Conservation (phyloP, 2,113 vertebrate genomes). For the Cinclus mexicanus region DNA sequence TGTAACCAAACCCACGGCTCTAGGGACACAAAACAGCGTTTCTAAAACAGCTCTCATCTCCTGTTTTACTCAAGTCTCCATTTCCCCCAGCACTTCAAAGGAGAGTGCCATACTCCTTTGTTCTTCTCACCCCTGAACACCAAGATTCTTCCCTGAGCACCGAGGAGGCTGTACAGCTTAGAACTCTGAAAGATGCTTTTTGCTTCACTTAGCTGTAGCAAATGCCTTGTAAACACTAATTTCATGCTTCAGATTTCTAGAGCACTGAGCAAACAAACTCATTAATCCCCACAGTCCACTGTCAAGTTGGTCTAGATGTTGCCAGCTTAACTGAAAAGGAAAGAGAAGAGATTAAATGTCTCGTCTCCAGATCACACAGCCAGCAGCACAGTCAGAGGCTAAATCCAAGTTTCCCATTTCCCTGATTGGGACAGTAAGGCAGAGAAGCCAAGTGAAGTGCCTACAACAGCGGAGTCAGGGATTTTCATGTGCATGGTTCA, state of each 20-base stretch:
- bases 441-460: neutral
- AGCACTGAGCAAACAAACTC: neutral
- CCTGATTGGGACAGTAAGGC: neutral
- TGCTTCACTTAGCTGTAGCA: neutral
- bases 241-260: conserved; percentile 26
- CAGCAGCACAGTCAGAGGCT: neutral
- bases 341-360: conserved; percentile 19
- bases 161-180: neutral
- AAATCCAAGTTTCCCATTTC: neutral
- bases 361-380: neutral
- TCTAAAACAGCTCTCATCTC: neutral
- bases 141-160: neutral
- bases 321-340: neutral
- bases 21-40: neutral
- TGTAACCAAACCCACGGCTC: neutral
- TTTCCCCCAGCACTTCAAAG: neutral
- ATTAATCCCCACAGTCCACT: neutral
- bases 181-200: neutral
- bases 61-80: neutral
- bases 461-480: neutral
- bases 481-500: neutral
- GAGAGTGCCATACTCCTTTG: neutral
- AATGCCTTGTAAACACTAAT: conserved; percentile 20
- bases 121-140: neutral
- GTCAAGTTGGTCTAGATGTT: neutral